phyloP scores from a whole-genome alignment of 2,888 invertebrate genomes.

The Scaeva pyrastri region DNA sequence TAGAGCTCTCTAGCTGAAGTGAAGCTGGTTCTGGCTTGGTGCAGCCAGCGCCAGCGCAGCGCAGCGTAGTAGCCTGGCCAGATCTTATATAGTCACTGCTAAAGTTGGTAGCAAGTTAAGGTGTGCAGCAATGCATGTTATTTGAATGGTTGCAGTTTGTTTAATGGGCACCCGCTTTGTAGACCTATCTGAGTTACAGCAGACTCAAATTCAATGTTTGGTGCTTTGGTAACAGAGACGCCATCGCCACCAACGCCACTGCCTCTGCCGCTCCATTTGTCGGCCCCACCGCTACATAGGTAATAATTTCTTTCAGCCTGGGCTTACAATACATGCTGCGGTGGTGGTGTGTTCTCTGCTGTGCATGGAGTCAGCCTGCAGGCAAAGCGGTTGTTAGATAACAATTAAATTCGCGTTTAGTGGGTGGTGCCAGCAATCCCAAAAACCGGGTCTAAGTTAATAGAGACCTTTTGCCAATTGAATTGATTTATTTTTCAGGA shows the following conservation, averaged over 20 bases:
- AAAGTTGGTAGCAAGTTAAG: slow-evolving; percentile 73
- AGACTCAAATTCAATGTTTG: slow-evolving; percentile 11
- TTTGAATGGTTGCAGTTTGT: slow-evolving; percentile 75
- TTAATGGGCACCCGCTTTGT: slow-evolving; percentile 74
- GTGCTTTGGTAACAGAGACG: slow-evolving; percentile 11
- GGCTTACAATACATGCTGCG: not conserved
- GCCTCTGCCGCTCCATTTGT: not conserved
- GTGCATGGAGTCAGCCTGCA: slow-evolving; percentile 52
- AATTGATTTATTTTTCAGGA: slow-evolving; percentile 73
- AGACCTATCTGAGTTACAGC: slow-evolving; percentile 33
- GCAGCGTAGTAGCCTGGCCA: not conserved
- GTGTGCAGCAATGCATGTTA: slow-evolving; percentile 76
- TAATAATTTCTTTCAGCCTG: slow-evolving; percentile 39
- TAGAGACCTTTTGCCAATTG: slow-evolving; percentile 72
- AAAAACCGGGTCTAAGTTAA: slow-evolving; percentile 59
- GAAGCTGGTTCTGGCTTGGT: not conserved
- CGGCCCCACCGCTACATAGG: slow-evolving; percentile 3
- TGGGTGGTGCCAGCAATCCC: slow-evolving; percentile 69
- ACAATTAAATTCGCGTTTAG: slow-evolving; percentile 73
- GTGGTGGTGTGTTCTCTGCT: slow-evolving; percentile 18
- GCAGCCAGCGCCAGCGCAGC: not conserved
- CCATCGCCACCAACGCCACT: not conserved
- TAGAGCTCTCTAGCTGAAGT: slow-evolving; percentile 38
- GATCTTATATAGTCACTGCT: slow-evolving; percentile 35
- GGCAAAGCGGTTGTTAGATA: slow-evolving; percentile 68